phyloP scores from a whole-genome alignment of 1,140 invertebrate species.

The Pantala flavescens region DNA sequence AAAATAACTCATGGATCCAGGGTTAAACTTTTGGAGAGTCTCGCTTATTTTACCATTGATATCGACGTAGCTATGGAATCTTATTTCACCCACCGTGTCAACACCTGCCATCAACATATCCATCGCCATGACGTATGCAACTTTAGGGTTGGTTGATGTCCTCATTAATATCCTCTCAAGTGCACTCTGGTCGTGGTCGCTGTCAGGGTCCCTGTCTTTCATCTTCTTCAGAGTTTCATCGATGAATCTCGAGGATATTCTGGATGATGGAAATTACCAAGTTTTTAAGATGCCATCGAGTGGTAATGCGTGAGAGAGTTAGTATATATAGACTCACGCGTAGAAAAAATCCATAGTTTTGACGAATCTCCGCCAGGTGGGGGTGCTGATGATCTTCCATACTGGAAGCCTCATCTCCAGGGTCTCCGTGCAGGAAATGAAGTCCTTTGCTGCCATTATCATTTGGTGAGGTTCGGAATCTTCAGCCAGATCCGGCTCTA shows the following conservation, averaged over 20 bases:
- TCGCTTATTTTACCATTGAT: no score
- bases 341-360: conserved; percentile 32
- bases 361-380: conserved; percentile 42
- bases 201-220: background rate
- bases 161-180: conserved; percentile 44
- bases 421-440: conserved; percentile 45
- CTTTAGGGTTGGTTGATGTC: conserved; percentile 28
- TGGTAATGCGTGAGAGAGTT: no score
- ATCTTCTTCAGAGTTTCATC: background rate
- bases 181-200: conserved; percentile 12
- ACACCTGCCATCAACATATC: conserved; percentile 34
- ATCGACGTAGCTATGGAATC: no score
- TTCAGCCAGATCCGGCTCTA: conserved; percentile 37
- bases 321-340: conserved; percentile 23
- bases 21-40: no score
- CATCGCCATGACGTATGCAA: conserved; percentile 34
- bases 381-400: conserved; percentile 52
- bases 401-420: conserved; percentile 49
- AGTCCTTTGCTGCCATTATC: conserved; percentile 44
- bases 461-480: conserved; percentile 45
- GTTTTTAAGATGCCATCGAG: no score
- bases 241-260: no score
- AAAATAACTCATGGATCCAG: no score
- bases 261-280: no score
- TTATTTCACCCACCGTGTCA: conserved; percentile 30